Base-by-base conservation (phyloP, 1,140 invertebrate species). In the Megalopta genalis region DNA sequence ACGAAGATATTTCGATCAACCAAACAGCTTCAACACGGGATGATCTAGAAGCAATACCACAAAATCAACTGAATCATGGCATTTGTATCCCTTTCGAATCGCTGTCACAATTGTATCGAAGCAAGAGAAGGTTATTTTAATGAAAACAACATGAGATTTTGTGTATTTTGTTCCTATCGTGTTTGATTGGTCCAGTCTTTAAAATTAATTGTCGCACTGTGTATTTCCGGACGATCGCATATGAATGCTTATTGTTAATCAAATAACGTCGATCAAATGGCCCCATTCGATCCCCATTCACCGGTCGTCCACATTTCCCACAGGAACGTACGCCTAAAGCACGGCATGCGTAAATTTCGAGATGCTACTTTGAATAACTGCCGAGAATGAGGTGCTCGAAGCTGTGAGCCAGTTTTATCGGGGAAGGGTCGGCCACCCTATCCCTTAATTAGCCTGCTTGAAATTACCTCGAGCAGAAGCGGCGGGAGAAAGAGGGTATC, bases 381-480 rank as follows among this genome's bases (percentile, higher is more conserved):
- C 7, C 8, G 62, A n/a, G 27, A 46, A 25, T 25, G 64, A 39
- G 64, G 64, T 65, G 63, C 63, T 23, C 37, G 21, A 42, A 65
- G 37, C 9, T 52, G 21, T 4, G 37, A 42, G 63, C 21, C 63
- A 65, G 21, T 66, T 66, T 66, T 25, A 66, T 66, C 64, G 23
- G 10, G 18, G 21, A 65, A 65, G 63, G 63, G 64, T 39, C 21
- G 39, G 32, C 32, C 21, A 64, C 39, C 39, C 37, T 66, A n/a
- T 66, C 64, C 64, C 64, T 66, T 25, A 66, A 66, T 66, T 66
- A 66, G 64, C 64, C 39, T 46, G 64, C 64, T 66, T 66, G 64
- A 46, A 66, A 66, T 66, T 66, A 66, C 64, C 64, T 66, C n/a
- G 64, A 66, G 64, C 64, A 66, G 64, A 66, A 66, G 64, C 64